Base-by-base conservation (phyloP, 2,113 vertebrate species). In the Struthidea cinerea region DNA sequence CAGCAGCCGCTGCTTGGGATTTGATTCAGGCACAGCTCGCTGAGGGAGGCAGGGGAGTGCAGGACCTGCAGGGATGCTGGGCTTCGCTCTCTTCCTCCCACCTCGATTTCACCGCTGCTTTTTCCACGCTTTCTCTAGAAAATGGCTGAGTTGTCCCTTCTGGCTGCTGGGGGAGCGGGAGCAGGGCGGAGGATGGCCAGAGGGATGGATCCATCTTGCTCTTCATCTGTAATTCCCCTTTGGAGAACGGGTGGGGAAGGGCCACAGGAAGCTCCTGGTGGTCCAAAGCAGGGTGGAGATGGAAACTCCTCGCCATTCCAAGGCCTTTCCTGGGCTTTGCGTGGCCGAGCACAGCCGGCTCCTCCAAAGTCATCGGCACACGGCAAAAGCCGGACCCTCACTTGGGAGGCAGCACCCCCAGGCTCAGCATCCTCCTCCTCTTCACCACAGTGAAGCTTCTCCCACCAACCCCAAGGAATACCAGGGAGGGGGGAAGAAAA, bases 381-480 rank as follows among this genome's bases (percentile, higher is more conserved):
- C 39, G 76, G 46, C 77, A 35, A 79, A 79, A 52, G 18, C 75
- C 5, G 4, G 44, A 27, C 37, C 47, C 14, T 90, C 32, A 1
- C 7, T 56, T 23, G 3, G 50, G 32, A 61, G n/a, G 39, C 77
- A 60, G 60, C 68, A 56, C 5, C 35, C 33, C 32, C 74, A 16
- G 56, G 57, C 63, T 93, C 84, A 53, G 68, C 60, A 7, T 26
- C 28, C 70, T 19, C 85, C 50, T 74, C 37, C 37, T 49, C 68
- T 19, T 81, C 60, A 24, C 35, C 93, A 55, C 78, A n/a, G 96
- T 52, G 11, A 96, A 95, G 90, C 46, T 84, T 81, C 60, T 86
- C 86, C 76, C 61, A 33, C 10, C 50, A 88, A 42, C 57, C 90
- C 84, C 1, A 2, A 47, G 44, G 68, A 84, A 84, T 3, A 6